A percentile compares a stretch with the other conserved stretches of the same genome.
Evolutionary conservation across 2,797 vertebrate species (phyloP).

Genomic region (Clarias pachynema): DNA sequence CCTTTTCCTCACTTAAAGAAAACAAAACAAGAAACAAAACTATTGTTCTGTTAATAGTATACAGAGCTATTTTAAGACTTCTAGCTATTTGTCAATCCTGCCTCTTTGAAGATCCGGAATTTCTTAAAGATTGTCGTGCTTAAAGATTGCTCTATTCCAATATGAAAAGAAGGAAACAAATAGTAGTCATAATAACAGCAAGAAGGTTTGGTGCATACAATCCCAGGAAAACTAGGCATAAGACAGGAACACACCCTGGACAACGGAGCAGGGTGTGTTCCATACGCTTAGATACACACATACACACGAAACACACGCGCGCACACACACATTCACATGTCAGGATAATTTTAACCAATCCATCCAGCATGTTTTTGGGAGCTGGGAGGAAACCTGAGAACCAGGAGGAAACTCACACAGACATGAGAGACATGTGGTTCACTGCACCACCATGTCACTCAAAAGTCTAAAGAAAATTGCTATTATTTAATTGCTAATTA

Average conservation of each 20-base stretch:
- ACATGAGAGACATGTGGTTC: neutral
- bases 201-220: neutral
- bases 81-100: too few species aligned
- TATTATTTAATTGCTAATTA: neutral
- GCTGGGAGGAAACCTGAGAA: neutral
- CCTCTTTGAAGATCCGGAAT: too few species aligned
- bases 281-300: neutral
- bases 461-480: neutral
- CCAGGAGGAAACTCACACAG: neutral
- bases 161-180: too few species aligned
- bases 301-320: neutral
- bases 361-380: conserved; percentile 1
- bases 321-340: neutral
- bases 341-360: neutral
- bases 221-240: conserved; percentile 4
- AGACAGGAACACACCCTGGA: conserved; percentile 17
- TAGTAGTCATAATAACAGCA: too few species aligned
- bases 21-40: too few species aligned
- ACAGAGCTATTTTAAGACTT: too few species aligned
- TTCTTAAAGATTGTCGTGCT: too few species aligned
- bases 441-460: neutral
- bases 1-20: too few species aligned
- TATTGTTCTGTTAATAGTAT: too few species aligned
- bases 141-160: too few species aligned
- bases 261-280: neutral